A percentile compares a stretch with the other conserved stretches of the same genome.
Conservation (phyloP, 2,797 vertebrate species). For the Malacoraja senta region DNA sequence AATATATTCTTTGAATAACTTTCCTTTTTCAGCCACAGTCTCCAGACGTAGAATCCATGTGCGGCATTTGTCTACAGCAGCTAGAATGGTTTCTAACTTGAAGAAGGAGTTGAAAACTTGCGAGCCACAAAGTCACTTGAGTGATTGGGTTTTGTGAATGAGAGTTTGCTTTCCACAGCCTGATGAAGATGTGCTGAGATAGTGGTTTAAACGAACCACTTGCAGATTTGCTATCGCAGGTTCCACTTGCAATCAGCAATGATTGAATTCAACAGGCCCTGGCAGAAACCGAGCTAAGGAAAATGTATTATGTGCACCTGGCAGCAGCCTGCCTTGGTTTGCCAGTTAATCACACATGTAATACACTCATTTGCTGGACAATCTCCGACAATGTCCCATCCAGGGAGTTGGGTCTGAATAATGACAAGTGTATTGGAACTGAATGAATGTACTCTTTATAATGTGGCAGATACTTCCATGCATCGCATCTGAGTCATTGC, state of each 20-base stretch:
- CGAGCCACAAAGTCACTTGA: background rate
- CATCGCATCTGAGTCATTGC: background rate
- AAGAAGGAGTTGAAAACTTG: background rate
- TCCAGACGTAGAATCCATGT: background rate
- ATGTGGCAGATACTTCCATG: no score
- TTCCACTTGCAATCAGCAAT: background rate
- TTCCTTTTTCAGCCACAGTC: background rate
- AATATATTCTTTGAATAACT: no score
- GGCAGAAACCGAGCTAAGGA: background rate
- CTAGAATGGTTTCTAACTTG: background rate
- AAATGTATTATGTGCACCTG: slow-evolving; percentile 10
- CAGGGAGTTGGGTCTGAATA: background rate
- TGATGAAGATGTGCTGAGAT: background rate
- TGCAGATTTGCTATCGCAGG: background rate
- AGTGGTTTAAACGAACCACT: background rate
- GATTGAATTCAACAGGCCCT: background rate
- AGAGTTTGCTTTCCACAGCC: background rate
- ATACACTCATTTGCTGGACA: background rate
- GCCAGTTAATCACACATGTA: slow-evolving; percentile 16
- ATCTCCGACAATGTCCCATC: background rate
- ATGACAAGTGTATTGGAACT: background rate
- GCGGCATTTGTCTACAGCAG: no score
- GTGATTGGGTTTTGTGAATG: background rate
- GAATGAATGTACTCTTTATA: background rate
- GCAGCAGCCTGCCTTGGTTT: slow-evolving; percentile 4